Base-by-base conservation (phyloP, 2,888 invertebrate species). In the Parnassius apollo region DNA sequence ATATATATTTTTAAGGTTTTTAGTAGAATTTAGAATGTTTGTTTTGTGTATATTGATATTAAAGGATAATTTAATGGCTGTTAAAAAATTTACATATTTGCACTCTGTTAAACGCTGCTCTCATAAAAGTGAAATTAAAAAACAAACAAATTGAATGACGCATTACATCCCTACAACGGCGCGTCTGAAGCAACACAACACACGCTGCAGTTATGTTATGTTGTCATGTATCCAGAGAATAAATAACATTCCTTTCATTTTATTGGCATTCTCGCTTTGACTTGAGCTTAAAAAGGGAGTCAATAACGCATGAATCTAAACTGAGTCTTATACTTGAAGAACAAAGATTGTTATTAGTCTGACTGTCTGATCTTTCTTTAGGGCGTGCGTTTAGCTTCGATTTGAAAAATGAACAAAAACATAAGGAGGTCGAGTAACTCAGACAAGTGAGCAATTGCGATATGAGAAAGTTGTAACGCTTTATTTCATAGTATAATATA, bases 261-360 rank as follows among this genome's bases (percentile, higher is more conserved):
- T 66, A 68, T 71, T 70, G 64, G 64, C 62, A 71, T 71, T 71
- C 71, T 66, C 66, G 58, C 48, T 65, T 68, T 66, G 68, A 52
- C 62, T 67, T 66, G 68, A 18, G 66, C 65, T 60, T 55, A 64
- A 35, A 68, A 52, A 53, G 49, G 51, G 44, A 7, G 22, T 42
- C 11, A 9, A 46, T 3, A 11, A 11, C 2, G 8, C 13, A 42
- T 25, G 44, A 55, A 46, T 42, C 59, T 2, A 66, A 68, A 65
- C 42, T 66, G 9, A 25, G 64, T 66, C 57, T 61, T 66, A 52
- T 8, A 44, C 11, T 9, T 13, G 49, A 9, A 8, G 12, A n/a
- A 13, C 2, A 46, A 35, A 49, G 49, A 12, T 9, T 13, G 18
- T n/a, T 12, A 46, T 46, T 4, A 12, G 7, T n/a, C n/a, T 46